phyloP scores from a whole-genome alignment of 2,888 invertebrate species.

The Yponomeuta evonymella region DNA sequence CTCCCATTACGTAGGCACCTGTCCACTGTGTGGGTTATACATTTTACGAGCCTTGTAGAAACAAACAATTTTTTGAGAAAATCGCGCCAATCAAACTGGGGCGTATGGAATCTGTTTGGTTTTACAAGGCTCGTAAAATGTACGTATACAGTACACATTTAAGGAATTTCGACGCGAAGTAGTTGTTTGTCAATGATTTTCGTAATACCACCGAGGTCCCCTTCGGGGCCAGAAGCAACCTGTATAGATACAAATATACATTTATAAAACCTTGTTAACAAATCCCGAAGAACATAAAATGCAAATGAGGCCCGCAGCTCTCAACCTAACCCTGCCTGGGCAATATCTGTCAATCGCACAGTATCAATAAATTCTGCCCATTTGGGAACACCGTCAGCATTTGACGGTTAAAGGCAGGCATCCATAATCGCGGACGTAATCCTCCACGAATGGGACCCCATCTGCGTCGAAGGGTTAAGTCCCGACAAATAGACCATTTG shows the following conservation, averaged over 20 bases:
- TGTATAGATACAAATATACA: background rate
- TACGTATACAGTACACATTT: too few species aligned
- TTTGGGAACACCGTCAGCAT: slow-evolving; percentile 69
- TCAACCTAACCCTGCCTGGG: slow-evolving; percentile 23
- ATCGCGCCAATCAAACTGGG: too few species aligned
- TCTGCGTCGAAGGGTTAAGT: slow-evolving; percentile 2
- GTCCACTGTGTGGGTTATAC: too few species aligned
- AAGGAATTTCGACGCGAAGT: too few species aligned
- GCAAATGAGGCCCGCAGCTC: background rate
- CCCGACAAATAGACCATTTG: slow-evolving; percentile 56
- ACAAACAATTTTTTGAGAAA: too few species aligned
- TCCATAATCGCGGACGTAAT: slow-evolving; percentile 51
- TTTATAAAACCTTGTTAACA: background rate
- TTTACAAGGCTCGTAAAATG: too few species aligned
- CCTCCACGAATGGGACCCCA: slow-evolving; percentile 18
- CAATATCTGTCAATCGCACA: slow-evolving; percentile 72
- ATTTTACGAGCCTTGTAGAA: too few species aligned
- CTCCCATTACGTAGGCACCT: too few species aligned
- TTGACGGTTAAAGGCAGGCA: slow-evolving; percentile 66
- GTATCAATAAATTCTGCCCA: slow-evolving; percentile 68
- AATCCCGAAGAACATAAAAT: background rate
- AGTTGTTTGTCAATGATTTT: too few species aligned
- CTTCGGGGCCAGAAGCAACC: too few species aligned
- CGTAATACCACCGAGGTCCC: too few species aligned
- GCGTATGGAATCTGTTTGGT: too few species aligned